Conservation (phyloP, 1,140 invertebrate genomes). For the Brachionus rubens region DNA sequence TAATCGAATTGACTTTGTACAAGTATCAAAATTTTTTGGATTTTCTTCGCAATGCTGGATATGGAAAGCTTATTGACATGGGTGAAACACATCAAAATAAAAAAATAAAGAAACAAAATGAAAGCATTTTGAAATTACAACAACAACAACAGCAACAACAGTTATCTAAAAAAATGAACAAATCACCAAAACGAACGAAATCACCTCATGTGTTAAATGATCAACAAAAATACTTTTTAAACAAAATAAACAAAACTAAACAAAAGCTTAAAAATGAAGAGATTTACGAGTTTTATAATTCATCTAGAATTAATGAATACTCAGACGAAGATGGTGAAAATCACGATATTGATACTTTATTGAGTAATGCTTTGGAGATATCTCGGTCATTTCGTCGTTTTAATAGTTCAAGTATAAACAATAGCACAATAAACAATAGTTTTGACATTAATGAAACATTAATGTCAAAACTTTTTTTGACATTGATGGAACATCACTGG, state of each 20-base stretch:
- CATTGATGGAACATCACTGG: no score
- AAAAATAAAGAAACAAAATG: background rate
- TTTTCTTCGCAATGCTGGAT: conserved; percentile 56
- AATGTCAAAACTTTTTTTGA: no score
- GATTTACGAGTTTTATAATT: background rate
- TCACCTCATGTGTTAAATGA: no score
- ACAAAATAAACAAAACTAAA: conserved; percentile 23
- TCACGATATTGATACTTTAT: conserved; percentile 6
- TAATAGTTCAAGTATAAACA: conserved; percentile 20
- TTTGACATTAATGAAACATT: no score
- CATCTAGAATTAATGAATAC: no score
- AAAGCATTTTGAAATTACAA: background rate
- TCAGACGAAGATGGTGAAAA: background rate
- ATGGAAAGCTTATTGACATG: conserved; percentile 32
- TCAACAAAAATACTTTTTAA: conserved; percentile 14
- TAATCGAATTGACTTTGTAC: conserved; percentile 57
- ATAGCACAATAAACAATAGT: background rate
- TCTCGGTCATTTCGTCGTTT: background rate
- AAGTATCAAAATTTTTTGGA: conserved; percentile 58
- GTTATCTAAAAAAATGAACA: background rate
- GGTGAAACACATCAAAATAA: background rate
- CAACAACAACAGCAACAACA: background rate
- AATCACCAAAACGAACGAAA: no score
- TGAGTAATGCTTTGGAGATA: conserved; percentile 30
- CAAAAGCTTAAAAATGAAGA: background rate